Base-by-base conservation (phyloP, 2,113 vertebrate genomes). In the Mesoclemmys tuberculata region DNA sequence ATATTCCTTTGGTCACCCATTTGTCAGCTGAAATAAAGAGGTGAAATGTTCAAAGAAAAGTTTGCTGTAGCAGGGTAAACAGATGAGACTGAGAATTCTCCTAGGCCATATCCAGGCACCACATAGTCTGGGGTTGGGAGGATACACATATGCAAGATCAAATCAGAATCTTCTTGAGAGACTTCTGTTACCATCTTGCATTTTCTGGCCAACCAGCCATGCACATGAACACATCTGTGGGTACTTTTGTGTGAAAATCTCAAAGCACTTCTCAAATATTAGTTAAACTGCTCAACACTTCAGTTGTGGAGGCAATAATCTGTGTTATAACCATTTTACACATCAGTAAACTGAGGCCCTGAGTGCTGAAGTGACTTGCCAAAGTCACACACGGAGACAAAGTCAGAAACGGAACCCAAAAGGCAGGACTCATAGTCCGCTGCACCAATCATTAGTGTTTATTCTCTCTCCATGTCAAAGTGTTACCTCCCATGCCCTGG, bases 321-420 rank as follows among this genome's bases (percentile, higher is more conserved):
- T 61, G 82, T 1, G 48, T 84, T 88, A 55, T 93, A 92, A 64
- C 80, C 8, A 13, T 58, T 94, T 6, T 0, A 1, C 75, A 82
- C 64, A 93, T 44, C 51, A 90, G 91, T 22, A 54, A n/a, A 48
- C 54, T 93, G 92, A 88, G 95, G 94, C 91, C 35, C 49, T 49
- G 64, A 41, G 74, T 48, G 89, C 87, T 90, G 3, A 61, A 85
- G 55, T 5, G 49, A 80, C 41, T 51, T 51, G 46, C 14, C 22
- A 2, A 0, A 0, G 86, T 79, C 1, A 1, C 0, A 0, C 9
- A 10, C 19, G 44, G 64, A 61, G 75, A 16, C 9, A 80, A 56
- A 54, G 79, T 16, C 35, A 49, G 85, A 86, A 48, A 27, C 61
- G 80, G 38, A 48, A 78, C 24, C 24, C 38, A 16, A 3, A 78